A percentile compares a stretch with the other conserved stretches of the same genome.
Evolutionary conservation across 2,113 vertebrate species (phyloP).

Genomic region (Beaufortia kweichowensis): DNA sequence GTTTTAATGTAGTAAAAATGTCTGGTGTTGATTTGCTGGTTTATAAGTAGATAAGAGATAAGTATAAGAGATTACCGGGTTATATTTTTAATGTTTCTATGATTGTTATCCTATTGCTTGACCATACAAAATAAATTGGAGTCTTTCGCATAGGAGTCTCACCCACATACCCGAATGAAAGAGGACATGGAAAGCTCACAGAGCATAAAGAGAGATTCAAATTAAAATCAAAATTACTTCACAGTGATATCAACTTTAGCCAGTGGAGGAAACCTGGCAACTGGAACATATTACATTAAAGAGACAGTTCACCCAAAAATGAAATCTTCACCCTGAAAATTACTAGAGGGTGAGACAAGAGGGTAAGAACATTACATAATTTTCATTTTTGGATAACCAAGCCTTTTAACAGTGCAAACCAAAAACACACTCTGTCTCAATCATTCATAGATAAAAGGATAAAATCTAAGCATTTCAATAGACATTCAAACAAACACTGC

Average conservation of each 20-base stretch:
- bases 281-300: constrained; percentile 55
- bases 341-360: no score
- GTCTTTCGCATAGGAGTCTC: constrained; percentile 33
- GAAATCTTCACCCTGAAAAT: no score
- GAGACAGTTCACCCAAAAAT: no score
- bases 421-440: constrained; percentile 39
- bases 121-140: constrained; percentile 65
- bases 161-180: not conserved
- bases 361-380: no score
- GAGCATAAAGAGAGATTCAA: constrained; percentile 21
- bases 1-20: constrained; percentile 16
- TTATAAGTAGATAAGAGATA: constrained; percentile 47
- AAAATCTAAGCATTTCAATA: constrained; percentile 18
- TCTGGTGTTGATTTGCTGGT: constrained; percentile 61
- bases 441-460: constrained; percentile 16
- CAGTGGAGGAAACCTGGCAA: constrained; percentile 58
- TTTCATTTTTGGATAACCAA: no score
- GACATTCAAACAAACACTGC: constrained; percentile 35
- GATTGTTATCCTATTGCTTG: constrained; percentile 70
- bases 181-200: constrained; percentile 45
- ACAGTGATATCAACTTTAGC: constrained; percentile 74
- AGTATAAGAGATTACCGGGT: constrained; percentile 15
- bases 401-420: constrained; percentile 36
- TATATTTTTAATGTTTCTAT: constrained; percentile 14
- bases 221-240: constrained; percentile 63